Conservation (phyloP, 1,140 invertebrate species). For the Fopius arisanus region DNA sequence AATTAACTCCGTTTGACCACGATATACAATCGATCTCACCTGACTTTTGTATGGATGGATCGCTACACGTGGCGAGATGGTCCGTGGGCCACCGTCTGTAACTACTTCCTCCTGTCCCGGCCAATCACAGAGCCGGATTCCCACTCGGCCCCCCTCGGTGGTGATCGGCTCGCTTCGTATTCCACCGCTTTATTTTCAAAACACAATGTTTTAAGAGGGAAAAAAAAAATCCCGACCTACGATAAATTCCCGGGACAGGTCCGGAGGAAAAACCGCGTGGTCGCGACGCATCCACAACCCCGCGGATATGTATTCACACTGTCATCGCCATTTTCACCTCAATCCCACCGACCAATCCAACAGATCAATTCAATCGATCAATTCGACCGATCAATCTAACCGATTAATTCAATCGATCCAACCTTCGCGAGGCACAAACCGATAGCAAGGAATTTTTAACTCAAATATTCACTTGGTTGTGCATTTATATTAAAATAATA, state of each 20-base stretch:
- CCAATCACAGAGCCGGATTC: conserved; percentile 42
- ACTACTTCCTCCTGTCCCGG: conserved; percentile 43
- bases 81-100: conserved; percentile 40
- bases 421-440: no score
- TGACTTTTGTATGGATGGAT: conserved; percentile 17
- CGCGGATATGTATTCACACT: neutral
- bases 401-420: no score
- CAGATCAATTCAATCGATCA: neutral
- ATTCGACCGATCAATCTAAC: neutral
- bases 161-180: conserved; percentile 25
- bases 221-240: neutral
- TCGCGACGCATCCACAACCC: neutral
- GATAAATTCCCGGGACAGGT: neutral
- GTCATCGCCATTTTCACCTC: neutral
- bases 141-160: conserved; percentile 39
- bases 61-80: conserved; percentile 51
- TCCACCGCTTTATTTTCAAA: neutral
- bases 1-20: neutral
- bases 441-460: no score
- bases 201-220: neutral
- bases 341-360: neutral
- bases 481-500: no score
- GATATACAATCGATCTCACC: neutral
- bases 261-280: neutral
- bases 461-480: neutral